Evolutionary conservation across 2,888 invertebrate species (phyloP), one percentile per base, ranked within the genome.

Genomic region (Pristionchus maxplancki): DNA sequence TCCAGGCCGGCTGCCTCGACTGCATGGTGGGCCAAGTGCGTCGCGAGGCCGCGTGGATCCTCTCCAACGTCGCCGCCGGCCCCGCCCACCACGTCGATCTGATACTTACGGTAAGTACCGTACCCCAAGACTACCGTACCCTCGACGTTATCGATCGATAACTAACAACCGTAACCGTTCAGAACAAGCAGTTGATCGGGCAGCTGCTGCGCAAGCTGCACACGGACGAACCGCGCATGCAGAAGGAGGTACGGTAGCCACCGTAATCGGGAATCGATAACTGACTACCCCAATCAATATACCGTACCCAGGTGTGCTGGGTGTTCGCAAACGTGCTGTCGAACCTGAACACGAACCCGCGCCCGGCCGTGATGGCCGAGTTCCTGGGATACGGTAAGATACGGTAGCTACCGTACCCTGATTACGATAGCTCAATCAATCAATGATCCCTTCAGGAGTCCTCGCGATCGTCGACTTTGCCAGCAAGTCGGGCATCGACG

Each of bases 21-120:
- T 87, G 40, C 34, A 4, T 74, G 9, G 44, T 31, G 4, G 15
- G n/a, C 11, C 78, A 88, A 58, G 82, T 88, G 34, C 78, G 53
- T 28, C 78, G 88, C 1, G 88, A 88, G 64, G 88, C 88, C 15
- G 88, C 88, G 13, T 88, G 88, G 88, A 88, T 82, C 31, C 53
- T 88, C 34, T 81, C 81, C 53, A 88, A 88, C 31, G n/a, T 88
- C 62, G 88, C 88, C 34, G 82, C 88, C 37, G 88, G 88, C 17
- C 82, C 88, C 20, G 20, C 88, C 40, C 28, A 50, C 5, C 88
- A 88, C 82, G 40, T 88, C 62, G 62, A 88, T 40, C 58, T 87
- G 11, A n/a, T 74, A 5, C 20, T 40, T 37, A 74, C 40, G 40
- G 71, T 74, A 40, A 9, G 31, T 67, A 64, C 31, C 53, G 28